Conservation (phyloP, 2,888 invertebrate genomes). For the Pasiphila rectangulata region DNA sequence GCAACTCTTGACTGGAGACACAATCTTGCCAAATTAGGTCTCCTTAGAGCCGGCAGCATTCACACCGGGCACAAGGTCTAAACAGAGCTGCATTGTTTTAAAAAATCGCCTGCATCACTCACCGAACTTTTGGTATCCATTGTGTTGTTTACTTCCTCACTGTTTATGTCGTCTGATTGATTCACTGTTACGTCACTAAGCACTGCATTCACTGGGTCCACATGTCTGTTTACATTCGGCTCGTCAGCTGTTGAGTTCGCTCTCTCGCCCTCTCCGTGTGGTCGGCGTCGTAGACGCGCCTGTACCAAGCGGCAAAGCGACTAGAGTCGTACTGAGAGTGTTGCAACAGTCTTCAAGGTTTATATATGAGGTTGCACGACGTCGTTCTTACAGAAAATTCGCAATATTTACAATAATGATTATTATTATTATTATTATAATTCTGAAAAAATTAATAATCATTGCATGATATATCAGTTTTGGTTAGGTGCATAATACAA, state of each 20-base stretch:
- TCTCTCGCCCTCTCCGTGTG: constrained; percentile 81
- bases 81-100: constrained; percentile 35
- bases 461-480: too few species aligned
- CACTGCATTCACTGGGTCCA: constrained; percentile 77
- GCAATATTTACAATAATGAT: too few species aligned
- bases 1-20: constrained; percentile 2
- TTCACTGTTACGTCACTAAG: constrained; percentile 73
- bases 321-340: constrained; percentile 81
- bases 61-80: constrained; percentile 32
- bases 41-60: constrained; percentile 25
- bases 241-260: constrained; percentile 56
- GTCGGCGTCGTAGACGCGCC: constrained; percentile 72
- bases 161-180: constrained; percentile 47
- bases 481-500: too few species aligned
- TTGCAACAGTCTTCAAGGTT: constrained; percentile 75
- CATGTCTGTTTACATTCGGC: constrained; percentile 60
- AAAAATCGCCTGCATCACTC: constrained; percentile 50
- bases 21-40: background rate
- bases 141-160: constrained; percentile 54
- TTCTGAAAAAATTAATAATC: constrained; percentile 11
- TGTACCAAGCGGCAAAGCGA: constrained; percentile 81
- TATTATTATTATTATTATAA: constrained; percentile 27
- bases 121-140: constrained; percentile 76
- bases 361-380: constrained; percentile 73
- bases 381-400: constrained; percentile 47